These are phyloP conservation scores for Heteractis magnifica DNA, from an alignment of 92 coral and sea anemone genomes.

Conservation along the genomic window DNA sequence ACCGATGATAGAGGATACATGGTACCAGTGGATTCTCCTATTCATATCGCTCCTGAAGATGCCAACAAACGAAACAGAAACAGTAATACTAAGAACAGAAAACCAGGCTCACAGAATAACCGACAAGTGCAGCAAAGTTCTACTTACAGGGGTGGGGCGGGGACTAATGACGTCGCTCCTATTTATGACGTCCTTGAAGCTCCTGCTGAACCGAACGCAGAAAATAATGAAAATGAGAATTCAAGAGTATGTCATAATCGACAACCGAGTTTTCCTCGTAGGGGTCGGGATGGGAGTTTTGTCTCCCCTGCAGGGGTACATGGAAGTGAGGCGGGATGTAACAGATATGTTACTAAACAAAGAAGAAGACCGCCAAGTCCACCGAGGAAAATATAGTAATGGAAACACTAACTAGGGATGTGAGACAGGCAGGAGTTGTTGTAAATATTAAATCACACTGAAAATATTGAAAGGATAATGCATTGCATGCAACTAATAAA, in stretches of 20 bases:
- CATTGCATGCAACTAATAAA: no score
- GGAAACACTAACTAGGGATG: not conserved
- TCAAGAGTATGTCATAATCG: not conserved
- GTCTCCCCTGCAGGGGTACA: not conserved
- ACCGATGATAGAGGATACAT: constrained; percentile 17
- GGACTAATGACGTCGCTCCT: not conserved
- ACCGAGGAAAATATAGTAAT: not conserved
- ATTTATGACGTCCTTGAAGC: not conserved
- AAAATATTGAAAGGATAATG: no score
- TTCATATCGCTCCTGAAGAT: not conserved
- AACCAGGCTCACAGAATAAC: not conserved
- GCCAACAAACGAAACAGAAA: not conserved
- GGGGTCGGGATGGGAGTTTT: not conserved
- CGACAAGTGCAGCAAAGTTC: not conserved
- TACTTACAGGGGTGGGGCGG: not conserved
- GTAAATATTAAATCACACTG: no score
- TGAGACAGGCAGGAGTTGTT: no score
- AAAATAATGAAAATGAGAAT: not conserved
- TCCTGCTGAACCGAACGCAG: not conserved
- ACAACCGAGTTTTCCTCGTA: not conserved
- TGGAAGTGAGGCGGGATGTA: not conserved
- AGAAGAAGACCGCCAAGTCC: constrained; percentile 28
- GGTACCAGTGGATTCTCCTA: constrained; percentile 4
- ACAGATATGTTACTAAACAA: not conserved
- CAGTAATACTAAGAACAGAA: not conserved